Evolutionary conservation across 2,113 vertebrate species (phyloP), one percentile per base, ranked within the genome.

Genomic region (Pseudorectes ferrugineus): DNA sequence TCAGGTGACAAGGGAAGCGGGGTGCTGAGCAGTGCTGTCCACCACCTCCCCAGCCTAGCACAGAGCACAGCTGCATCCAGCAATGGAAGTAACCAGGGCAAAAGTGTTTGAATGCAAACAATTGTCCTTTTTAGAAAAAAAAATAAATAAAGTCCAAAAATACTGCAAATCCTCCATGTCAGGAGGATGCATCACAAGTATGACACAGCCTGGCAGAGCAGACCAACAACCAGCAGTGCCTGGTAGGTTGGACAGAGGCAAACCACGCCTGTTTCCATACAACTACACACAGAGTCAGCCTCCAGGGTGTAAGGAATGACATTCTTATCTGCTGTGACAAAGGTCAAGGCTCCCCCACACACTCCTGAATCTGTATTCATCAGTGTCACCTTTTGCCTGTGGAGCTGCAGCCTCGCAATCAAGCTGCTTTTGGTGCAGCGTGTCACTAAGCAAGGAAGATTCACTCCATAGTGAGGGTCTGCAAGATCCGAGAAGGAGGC

Each of bases 261-360:
- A 84, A 76, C 7, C 22, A 52, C 0, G 0, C 22, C 11, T n/a
- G 6, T 71, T 89, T 78, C 40, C 9, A 17, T 20, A 51, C 7
- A 88, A 26, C 20, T 66, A 21, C 21, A 35, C 10, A 46, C 15
- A 33, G 12, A 67, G 12, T 57, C 59, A 70, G 22, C 43, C 52
- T n/a, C 29, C 40, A 59, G 36, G 15, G 23, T 58, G 33, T 36
- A 33, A 80, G 35, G 49, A 75, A 42, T 38, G 4, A 38, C 22
- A 17, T 36, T 20, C 28, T 73, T n/a, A 43, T 22, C 35, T 71
- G 59, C 68, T 58, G 5, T 74, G 68, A 71, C 8, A 38, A 76
- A 79, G 36, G 43, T 45, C 38, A 77, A 1, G 28, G 25, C 25
- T 73, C 33, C 31, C 31, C 72, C 59, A 57, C 31, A 54, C 9